A percentile compares a stretch with the other conserved stretches of the same genome.
Conservation (phyloP, 2,888 invertebrate species). For the Andrena bicolor region DNA sequence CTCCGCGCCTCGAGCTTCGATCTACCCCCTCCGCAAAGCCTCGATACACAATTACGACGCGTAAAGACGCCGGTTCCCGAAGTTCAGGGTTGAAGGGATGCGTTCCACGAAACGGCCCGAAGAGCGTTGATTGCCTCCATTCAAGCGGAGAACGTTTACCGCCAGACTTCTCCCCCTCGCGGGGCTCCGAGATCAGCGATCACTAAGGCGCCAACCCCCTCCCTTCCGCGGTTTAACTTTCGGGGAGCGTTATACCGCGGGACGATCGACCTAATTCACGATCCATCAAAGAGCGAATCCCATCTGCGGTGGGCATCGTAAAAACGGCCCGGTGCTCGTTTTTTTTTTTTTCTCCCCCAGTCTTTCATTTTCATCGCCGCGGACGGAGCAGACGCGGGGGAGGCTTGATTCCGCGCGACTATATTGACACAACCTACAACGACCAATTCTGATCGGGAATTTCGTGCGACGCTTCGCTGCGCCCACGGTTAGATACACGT, state of each 20-base stretch:
- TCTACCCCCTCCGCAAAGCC: neutral
- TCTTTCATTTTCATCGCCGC: constrained; percentile 33
- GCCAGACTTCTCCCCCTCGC: constrained; percentile 18
- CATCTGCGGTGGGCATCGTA: constrained; percentile 4
- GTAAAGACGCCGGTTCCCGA: constrained; percentile 26
- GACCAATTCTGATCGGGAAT: constrained; percentile 60
- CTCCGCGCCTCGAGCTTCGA: neutral
- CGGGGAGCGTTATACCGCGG: neutral
- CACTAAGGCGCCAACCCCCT: constrained; percentile 10
- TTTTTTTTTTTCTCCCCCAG: constrained; percentile 18
- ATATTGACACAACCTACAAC: constrained; percentile 65
- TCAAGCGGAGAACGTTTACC: constrained; percentile 43
- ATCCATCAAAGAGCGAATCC: constrained; percentile 13
- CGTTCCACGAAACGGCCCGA: constrained; percentile 4
- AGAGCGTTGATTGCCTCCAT: constrained; percentile 41
- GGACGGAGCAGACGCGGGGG: constrained; percentile 17
- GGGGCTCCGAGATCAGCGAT: constrained; percentile 13
- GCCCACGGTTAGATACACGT: constrained; percentile 28
- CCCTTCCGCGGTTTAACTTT: neutral
- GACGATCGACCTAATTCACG: constrained; percentile 35
- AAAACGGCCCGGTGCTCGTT: constrained; percentile 19
- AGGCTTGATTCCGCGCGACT: constrained; percentile 46
- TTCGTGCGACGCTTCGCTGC: constrained; percentile 31
- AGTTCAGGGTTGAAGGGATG: constrained; percentile 20
- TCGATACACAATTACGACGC: constrained; percentile 7